These are phyloP conservation scores for Tenthredo livida DNA, from an alignment of 2,888 invertebrate species.

Conservation along the genomic window DNA sequence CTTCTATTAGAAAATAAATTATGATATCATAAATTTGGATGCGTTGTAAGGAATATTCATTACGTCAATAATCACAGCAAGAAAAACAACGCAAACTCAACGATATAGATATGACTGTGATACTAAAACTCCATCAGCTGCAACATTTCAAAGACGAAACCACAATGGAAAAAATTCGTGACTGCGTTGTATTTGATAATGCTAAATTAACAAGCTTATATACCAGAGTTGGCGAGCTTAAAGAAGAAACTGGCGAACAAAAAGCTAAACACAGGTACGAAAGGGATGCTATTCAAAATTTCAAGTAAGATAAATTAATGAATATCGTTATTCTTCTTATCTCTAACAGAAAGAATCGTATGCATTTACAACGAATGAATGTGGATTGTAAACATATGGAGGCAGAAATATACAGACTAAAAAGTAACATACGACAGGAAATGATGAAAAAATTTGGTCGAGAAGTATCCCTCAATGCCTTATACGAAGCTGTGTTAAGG, in stretches of 20 bases:
- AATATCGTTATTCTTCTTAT: slow-evolving; percentile 51
- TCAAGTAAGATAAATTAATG: not conserved
- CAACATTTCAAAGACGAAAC: slow-evolving; percentile 80
- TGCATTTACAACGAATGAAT: slow-evolving; percentile 86
- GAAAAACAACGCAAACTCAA: slow-evolving; percentile 89
- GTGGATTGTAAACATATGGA: slow-evolving; percentile 86
- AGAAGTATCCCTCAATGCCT: slow-evolving; percentile 79
- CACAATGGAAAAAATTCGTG: slow-evolving; percentile 76
- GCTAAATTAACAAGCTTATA: slow-evolving; percentile 81
- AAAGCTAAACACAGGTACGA: slow-evolving; percentile 82
- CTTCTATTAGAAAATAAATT: not conserved
- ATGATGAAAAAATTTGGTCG: slow-evolving; percentile 82
- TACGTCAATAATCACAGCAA: slow-evolving; percentile 78
- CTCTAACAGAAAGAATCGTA: slow-evolving; percentile 82
- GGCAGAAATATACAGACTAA: slow-evolving; percentile 80
- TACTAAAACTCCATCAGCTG: slow-evolving; percentile 86
- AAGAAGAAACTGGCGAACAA: slow-evolving; percentile 84
- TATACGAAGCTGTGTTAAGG: slow-evolving; percentile 81
- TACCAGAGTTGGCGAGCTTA: slow-evolving; percentile 83
- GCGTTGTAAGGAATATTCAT: slow-evolving; percentile 18
- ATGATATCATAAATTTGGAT: not conserved
- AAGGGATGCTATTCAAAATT: not conserved
- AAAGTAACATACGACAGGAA: slow-evolving; percentile 79
- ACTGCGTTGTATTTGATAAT: slow-evolving; percentile 83
- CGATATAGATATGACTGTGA: slow-evolving; percentile 85